Evolutionary conservation across 2,113 vertebrate species (phyloP).

Genomic region (Chionis minor): DNA sequence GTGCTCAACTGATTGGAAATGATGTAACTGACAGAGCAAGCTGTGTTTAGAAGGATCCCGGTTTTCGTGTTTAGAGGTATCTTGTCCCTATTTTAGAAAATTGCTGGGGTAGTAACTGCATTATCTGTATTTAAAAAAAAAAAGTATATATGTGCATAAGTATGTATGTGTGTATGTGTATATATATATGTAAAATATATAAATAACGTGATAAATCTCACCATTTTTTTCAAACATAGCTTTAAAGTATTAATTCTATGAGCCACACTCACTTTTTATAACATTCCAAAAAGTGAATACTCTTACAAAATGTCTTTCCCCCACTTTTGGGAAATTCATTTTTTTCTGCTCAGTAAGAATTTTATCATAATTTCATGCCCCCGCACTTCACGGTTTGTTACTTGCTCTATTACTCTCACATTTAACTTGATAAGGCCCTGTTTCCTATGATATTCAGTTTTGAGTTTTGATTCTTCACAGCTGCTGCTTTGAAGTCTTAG

Average conservation of each 20-base stretch:
- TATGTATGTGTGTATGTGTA: not conserved
- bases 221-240: not conserved
- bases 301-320: conserved; percentile 43
- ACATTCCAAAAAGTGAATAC: not conserved
- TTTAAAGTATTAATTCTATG: conserved; percentile 58
- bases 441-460: conserved; percentile 60
- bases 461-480: conserved; percentile 61
- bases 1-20: not conserved
- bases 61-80: not conserved
- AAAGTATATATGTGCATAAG: not conserved
- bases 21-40: not conserved
- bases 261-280: conserved; percentile 6
- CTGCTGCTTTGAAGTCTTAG: conserved; percentile 69
- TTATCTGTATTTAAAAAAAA: too few relatives aligned
- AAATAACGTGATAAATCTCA: not conserved
- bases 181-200: not conserved
- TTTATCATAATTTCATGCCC: conserved; percentile 70
- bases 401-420: conserved; percentile 53
- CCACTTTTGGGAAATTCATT: conserved; percentile 39
- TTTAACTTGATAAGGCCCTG: conserved; percentile 63
- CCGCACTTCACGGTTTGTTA: conserved; percentile 66
- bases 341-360: conserved; percentile 52
- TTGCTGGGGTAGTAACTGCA: not conserved
- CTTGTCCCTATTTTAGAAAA: not conserved
- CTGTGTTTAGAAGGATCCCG: not conserved